Evolutionary conservation across 2,113 vertebrate species (phyloP).

Genomic region (Gorsachius goisagi): DNA sequence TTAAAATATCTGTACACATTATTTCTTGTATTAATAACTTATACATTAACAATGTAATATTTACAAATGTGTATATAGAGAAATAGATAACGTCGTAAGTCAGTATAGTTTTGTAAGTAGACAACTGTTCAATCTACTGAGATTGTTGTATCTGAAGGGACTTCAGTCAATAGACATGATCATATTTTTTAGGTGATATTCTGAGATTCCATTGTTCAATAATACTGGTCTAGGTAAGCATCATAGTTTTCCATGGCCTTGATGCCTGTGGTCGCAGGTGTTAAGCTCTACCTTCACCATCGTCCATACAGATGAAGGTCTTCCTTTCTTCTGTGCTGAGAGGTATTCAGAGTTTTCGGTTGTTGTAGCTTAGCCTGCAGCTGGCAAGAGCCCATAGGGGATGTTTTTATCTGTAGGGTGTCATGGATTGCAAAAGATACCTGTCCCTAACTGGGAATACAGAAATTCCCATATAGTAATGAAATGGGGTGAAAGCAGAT

Average conservation of each 20-base stretch:
- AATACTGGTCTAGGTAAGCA: not conserved
- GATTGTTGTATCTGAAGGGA: not conserved
- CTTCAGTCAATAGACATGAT: not conserved
- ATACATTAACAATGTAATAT: not conserved
- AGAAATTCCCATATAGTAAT: not conserved
- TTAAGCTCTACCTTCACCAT: not conserved
- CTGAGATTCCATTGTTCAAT: not conserved
- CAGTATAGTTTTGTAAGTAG: not conserved
- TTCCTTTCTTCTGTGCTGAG: not conserved
- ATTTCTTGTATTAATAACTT: not conserved
- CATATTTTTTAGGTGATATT: not conserved
- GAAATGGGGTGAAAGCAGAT: fast-evolving
- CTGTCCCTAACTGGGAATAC: not conserved
- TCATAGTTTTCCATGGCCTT: not conserved
- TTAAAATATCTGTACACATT: not conserved
- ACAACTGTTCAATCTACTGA: not conserved
- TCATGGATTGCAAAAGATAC: not conserved
- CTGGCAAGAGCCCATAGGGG: not conserved
- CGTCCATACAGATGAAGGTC: fast-evolving
- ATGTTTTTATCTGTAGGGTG: not conserved
- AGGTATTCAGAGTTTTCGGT: not conserved
- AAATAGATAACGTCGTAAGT: not conserved
- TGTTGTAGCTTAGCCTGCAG: not conserved
- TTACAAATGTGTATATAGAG: not conserved
- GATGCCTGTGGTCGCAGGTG: not conserved